Base-by-base conservation (phyloP, 2,113 vertebrate species). In the Gadus chalcogrammus region DNA sequence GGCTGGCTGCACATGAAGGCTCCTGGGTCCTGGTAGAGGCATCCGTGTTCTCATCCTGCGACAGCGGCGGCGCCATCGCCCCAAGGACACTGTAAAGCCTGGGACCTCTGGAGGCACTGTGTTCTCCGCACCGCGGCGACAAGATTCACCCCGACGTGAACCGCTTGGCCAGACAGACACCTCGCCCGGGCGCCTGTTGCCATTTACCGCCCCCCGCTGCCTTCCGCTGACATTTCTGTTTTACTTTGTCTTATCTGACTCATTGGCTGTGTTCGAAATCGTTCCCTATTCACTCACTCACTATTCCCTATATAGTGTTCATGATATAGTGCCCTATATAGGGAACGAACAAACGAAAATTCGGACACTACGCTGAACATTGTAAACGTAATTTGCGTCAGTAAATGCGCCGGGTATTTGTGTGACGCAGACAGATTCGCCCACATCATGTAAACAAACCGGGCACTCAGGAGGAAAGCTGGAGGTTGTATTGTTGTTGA, bases 141-240 rank as follows among this genome's bases (percentile, higher is more conserved):
- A 85, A 48, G 85, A 95, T 95, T 82, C 82, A 88, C 88, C 82
- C 88, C 93, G 94, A 96, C 94, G 94, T 80, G 91, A 77, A 93
- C 88, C 93, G 93, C 93, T 93, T 88, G 93, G 92, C 78, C 91
- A 89, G 92, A 88, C 91, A 87, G 90, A 93, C 93, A 92, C 91
- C 89, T 93, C 86, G 66, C 82, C 85, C 87, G 64, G 93, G 92
- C 93, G 80, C 88, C 93, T 82, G 88, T 83, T 96, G 93, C 94
- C 94, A 94, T 95, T 96, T 96, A 94, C 88, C 92, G 88, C 90
- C 87, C 70, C 65, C 73, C 65, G 67, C 82, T 82, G 64, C 86
- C 11, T 48, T 48, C 42, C 88, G 86, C 85, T 95, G 95, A 96
- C 94, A 94, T 94, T 95, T 95, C 87, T 88, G 85, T 92, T 93